Percentiles rank a stretch among this genome's conserved stretches.
phyloP scores from a whole-genome alignment of 2,888 invertebrate genomes.

The Nineta flava region DNA sequence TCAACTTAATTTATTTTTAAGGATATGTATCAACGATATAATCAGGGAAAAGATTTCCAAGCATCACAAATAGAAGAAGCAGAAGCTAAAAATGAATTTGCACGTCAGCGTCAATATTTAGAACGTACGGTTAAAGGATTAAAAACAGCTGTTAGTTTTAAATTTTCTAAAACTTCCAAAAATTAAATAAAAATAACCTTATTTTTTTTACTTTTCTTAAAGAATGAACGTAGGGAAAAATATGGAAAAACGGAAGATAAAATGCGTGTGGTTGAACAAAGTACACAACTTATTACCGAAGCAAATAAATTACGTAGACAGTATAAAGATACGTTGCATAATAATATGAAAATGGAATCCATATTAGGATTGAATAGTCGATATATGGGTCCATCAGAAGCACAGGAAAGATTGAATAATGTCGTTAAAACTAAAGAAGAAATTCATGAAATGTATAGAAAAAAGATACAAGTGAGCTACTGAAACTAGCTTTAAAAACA shows the following conservation, averaged over 20 bases:
- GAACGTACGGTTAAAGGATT: slow-evolving; percentile 46
- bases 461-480: slow-evolving; percentile 29
- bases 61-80: slow-evolving; percentile 48
- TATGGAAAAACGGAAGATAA: slow-evolving; percentile 22
- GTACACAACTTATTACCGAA: slow-evolving; percentile 58
- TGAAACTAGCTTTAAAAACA: neutral
- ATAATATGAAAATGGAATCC: slow-evolving; percentile 55
- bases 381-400: slow-evolving; percentile 36
- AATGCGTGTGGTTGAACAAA: slow-evolving; percentile 42
- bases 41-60: slow-evolving; percentile 50
- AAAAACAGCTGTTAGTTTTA: slow-evolving; percentile 23
- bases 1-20: slow-evolving; percentile 16
- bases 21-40: slow-evolving; percentile 53
- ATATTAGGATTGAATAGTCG: slow-evolving; percentile 45
- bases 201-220: slow-evolving; percentile 12
- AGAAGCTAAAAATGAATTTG: slow-evolving; percentile 58
- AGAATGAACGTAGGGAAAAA: slow-evolving; percentile 22
- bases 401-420: slow-evolving; percentile 44
- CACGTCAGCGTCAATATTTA: slow-evolving; percentile 67
- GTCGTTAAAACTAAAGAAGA: slow-evolving; percentile 43
- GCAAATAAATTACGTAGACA: slow-evolving; percentile 58
- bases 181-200: slow-evolving; percentile 18
- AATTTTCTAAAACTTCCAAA: slow-evolving; percentile 11
- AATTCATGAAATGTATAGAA: slow-evolving; percentile 37
- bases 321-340: slow-evolving; percentile 45